Percentiles rank a stretch among this genome's conserved stretches.
Evolutionary conservation across 2,113 vertebrate species (phyloP).

Genomic region (Calyptommatus sinebrachiatus): DNA sequence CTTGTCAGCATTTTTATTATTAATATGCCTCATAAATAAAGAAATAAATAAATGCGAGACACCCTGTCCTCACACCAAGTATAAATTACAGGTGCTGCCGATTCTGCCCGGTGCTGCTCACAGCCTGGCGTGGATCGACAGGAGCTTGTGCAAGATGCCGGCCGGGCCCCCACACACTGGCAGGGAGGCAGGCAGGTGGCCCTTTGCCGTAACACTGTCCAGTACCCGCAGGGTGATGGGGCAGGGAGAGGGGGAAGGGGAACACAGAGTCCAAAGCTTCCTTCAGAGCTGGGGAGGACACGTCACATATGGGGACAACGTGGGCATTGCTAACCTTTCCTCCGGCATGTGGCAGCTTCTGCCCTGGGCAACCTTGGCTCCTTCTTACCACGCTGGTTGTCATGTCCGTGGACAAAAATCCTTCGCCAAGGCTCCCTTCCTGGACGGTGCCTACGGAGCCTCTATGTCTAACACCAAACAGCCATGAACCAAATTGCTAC

Average conservation of each 20-base stretch:
- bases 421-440: neutral
- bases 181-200: conserved; percentile 48
- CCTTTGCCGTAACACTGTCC: conserved; percentile 46
- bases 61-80: conserved; percentile 58
- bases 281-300: neutral
- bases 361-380: neutral
- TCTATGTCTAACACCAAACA: neutral
- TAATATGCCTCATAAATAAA: conserved; percentile 87
- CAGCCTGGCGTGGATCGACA: conserved; percentile 46
- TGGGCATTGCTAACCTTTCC: too few species aligned
- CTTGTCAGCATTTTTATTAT: conserved; percentile 81
- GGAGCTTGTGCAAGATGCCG: neutral
- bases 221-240: neutral
- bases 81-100: conserved; percentile 63
- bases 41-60: conserved; percentile 79
- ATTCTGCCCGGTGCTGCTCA: conserved; percentile 39
- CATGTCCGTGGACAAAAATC: too few species aligned
- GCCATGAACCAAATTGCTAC: neutral
- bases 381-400: too few species aligned
- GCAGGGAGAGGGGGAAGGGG: conserved; percentile 27
- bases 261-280: neutral
- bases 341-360: too few species aligned
- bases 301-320: neutral
- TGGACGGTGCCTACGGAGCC: neutral
- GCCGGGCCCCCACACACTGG: conserved; percentile 50